Evolutionary conservation across 2,888 invertebrate genomes (phyloP).

Genomic region (Drosophila mulleri): DNA sequence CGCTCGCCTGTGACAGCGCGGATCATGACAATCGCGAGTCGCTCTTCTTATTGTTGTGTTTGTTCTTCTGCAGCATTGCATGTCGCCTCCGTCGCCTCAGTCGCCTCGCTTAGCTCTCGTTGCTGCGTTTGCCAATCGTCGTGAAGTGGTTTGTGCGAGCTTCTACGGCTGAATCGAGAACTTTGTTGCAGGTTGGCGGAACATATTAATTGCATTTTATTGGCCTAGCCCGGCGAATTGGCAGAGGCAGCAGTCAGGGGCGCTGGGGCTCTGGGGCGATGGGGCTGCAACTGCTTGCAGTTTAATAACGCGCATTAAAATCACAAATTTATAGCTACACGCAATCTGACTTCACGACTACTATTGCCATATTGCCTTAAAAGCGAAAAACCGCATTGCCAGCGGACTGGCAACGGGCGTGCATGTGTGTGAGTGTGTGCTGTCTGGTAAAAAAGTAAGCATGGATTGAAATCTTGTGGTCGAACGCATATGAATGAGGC

Average conservation of each 20-base stretch:
- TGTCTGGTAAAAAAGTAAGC: constrained; percentile 15
- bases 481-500: constrained; percentile 39
- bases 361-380: constrained; percentile 50
- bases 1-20: neutral
- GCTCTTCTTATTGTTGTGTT: neutral
- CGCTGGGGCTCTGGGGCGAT: neutral
- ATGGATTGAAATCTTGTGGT: constrained; percentile 38
- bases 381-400: constrained; percentile 45
- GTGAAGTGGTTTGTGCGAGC: constrained; percentile 69
- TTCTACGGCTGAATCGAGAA: constrained; percentile 54
- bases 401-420: constrained; percentile 1
- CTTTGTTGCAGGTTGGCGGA: constrained; percentile 77
- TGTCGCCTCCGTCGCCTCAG: neutral
- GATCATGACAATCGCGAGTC: constrained; percentile 32
- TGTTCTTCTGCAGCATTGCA: neutral
- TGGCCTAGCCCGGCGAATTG: constrained; percentile 53
- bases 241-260: constrained; percentile 1
- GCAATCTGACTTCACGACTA: constrained; percentile 76
- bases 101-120: neutral
- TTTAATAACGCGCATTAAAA: constrained; percentile 80
- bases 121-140: constrained; percentile 19
- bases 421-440: neutral
- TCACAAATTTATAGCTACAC: constrained; percentile 76
- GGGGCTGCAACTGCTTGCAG: constrained; percentile 59
- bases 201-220: constrained; percentile 82